A percentile compares a stretch with the other conserved stretches of the same genome.
These are phyloP conservation scores for Amblyopsis rosae DNA, from an alignment of 2,113 vertebrate genomes.

Conservation along the genomic window DNA sequence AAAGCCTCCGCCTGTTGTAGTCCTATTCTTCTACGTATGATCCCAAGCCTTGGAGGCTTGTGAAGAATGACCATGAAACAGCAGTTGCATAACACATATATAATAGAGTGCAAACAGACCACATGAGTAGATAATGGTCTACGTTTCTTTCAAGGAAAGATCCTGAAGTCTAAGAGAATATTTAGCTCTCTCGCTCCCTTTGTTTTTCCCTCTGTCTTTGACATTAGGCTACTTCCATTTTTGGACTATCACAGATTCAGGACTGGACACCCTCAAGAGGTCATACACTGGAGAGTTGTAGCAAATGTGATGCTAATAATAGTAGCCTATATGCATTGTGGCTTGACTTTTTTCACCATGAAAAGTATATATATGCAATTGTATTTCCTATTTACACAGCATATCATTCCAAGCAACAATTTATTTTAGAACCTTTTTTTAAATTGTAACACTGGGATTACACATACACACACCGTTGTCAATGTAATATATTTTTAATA, in stretches of 20 bases:
- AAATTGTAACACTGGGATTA: too few species aligned
- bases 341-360: too few species aligned
- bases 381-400: too few species aligned
- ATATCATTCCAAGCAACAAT: too few species aligned
- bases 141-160: constrained; percentile 48
- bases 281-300: too few species aligned
- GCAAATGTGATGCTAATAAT: too few species aligned
- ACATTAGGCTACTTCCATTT: constrained; percentile 7
- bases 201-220: background rate
- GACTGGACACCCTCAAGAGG: too few species aligned
- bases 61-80: constrained; percentile 49
- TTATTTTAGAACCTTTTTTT: too few species aligned
- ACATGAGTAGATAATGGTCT: constrained; percentile 40
- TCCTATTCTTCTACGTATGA: constrained; percentile 58
- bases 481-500: too few species aligned
- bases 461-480: too few species aligned
- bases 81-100: constrained; percentile 59
- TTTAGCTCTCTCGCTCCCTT: constrained; percentile 17
- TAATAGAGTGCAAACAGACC: constrained; percentile 42
- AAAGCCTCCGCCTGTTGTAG: constrained; percentile 69
- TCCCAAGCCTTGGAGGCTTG: constrained; percentile 50
- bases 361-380: too few species aligned
- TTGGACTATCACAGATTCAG: constrained; percentile 6
- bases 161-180: constrained; percentile 39
- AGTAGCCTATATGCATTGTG: too few species aligned